Evolutionary conservation across 2,797 vertebrate genomes (phyloP).

Genomic region (Cercopithecus petaurista): DNA sequence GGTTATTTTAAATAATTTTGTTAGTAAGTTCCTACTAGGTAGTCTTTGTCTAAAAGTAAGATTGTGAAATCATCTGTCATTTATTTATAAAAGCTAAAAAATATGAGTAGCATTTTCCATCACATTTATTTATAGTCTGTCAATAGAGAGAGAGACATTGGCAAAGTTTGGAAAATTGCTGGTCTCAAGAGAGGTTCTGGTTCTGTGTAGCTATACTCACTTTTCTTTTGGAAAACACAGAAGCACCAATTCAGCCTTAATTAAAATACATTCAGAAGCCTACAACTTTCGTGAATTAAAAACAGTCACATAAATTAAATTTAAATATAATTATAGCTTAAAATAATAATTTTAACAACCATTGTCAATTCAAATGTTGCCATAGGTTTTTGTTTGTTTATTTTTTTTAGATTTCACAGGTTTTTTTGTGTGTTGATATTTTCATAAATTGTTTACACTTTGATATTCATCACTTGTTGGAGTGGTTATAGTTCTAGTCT

Average conservation of each 20-base stretch:
- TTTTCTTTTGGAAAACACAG: background rate
- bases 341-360: background rate
- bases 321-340: background rate
- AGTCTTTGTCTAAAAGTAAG: slow-evolving; percentile 3
- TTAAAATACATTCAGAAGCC: background rate
- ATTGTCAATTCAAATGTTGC: background rate
- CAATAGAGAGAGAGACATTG: background rate
- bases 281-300: background rate
- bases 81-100: background rate
- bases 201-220: background rate
- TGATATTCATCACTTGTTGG: background rate
- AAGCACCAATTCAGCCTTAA: background rate
- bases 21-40: background rate
- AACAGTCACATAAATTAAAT: background rate
- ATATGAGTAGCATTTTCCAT: background rate
- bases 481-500: background rate
- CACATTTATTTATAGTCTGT: background rate
- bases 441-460: background rate
- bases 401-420: background rate
- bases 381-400: background rate
- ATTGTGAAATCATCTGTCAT: background rate
- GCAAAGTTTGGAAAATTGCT: background rate
- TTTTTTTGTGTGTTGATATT: background rate
- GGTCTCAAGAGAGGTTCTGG: background rate
- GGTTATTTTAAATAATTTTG: background rate